Conservation (phyloP, 2,113 vertebrate species). For the Numida meleagris region DNA sequence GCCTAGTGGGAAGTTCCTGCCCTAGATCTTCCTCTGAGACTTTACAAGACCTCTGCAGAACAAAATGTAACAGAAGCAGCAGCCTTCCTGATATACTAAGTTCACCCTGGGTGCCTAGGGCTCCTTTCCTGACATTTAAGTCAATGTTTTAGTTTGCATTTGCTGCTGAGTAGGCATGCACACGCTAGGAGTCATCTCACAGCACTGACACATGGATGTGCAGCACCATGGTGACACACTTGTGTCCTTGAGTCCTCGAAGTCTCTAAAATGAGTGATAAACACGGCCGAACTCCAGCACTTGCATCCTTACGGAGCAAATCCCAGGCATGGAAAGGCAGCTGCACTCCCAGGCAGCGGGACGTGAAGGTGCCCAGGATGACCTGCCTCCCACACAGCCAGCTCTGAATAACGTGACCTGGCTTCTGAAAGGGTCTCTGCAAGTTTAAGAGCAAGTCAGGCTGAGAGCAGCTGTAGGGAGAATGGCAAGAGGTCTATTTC, state of each 20-base stretch:
- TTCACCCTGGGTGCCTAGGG: not conserved
- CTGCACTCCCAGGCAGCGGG: not conserved
- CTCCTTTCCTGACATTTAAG: not conserved
- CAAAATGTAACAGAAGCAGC: not conserved
- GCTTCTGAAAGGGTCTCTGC: not conserved
- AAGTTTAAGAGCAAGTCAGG: constrained; percentile 1
- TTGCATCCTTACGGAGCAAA: not conserved
- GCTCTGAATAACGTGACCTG: not conserved
- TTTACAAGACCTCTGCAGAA: not conserved
- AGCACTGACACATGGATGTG: not conserved
- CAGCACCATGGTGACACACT: not conserved
- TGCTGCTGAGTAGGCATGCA: not conserved
- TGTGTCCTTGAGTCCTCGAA: not conserved
- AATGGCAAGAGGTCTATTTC: constrained; percentile 36
- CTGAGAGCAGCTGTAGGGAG: not conserved
- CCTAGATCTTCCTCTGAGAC: not conserved
- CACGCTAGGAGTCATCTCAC: not conserved
- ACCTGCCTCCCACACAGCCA: not conserved
- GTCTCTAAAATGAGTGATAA: not conserved
- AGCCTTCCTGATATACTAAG: not conserved
- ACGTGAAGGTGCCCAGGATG: not conserved
- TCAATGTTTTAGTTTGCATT: not conserved
- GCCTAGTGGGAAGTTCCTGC: not conserved
- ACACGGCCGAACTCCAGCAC: not conserved
- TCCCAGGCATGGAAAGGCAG: not conserved